phyloP scores from a whole-genome alignment of 2,113 vertebrate species.

The Callocephalon fimbriatum region DNA sequence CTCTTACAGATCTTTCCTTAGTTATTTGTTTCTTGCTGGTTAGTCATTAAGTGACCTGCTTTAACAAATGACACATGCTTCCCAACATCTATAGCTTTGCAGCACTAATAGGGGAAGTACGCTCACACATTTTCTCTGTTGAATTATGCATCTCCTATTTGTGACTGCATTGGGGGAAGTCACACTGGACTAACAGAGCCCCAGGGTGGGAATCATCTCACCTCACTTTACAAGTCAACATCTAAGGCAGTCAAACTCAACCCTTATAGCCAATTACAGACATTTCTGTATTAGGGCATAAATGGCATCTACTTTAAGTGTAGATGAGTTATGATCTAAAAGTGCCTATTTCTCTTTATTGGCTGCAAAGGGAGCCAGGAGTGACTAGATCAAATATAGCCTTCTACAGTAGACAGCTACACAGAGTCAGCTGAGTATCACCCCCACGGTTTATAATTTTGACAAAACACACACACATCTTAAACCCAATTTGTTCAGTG shows the following conservation, averaged over 20 bases:
- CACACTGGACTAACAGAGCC: not conserved
- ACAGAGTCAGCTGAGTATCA: constrained; percentile 19
- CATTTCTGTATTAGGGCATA: not conserved
- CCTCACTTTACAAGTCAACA: not conserved
- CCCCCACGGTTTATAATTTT: constrained; percentile 20
- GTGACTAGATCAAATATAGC: constrained; percentile 15
- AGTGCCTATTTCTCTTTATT: constrained; percentile 15
- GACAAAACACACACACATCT: not conserved
- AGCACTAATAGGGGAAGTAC: not conserved
- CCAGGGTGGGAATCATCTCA: not conserved
- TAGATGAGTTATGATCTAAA: constrained; percentile 12
- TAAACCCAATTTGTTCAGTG: not conserved
- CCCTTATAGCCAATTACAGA: not conserved
- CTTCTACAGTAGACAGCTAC: constrained; percentile 21
- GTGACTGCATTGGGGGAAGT: not conserved
- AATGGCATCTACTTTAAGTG: not conserved
- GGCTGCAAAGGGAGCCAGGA: constrained; percentile 15
- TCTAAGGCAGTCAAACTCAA: not conserved
- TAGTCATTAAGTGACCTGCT: not conserved
- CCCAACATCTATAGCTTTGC: not conserved
- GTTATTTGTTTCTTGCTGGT: not conserved
- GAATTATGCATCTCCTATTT: not conserved
- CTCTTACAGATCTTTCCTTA: not conserved
- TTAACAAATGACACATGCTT: not conserved
- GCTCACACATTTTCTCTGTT: not conserved